Conservation (phyloP, 1,140 invertebrate genomes). For the Scaptomyza hsui region DNA sequence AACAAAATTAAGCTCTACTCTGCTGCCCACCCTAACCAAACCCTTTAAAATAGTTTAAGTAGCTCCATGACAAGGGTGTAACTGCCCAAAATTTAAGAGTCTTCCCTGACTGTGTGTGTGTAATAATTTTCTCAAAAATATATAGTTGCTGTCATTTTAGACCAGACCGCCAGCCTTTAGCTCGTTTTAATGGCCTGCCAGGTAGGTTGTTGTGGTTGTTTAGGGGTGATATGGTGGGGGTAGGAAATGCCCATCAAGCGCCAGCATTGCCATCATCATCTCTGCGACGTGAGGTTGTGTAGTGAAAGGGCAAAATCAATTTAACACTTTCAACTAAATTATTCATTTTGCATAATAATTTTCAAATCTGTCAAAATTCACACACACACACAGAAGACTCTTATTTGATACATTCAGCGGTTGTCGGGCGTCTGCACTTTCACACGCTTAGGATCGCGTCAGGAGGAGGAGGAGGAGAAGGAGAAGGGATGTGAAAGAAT, state of each 20-base stretch:
- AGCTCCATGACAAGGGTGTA: conserved; percentile 7
- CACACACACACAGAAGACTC: conserved; percentile 42
- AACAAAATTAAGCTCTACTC: conserved; percentile 1
- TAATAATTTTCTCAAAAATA: conserved; percentile 20
- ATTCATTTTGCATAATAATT: conserved; percentile 83
- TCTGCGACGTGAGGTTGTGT: conserved; percentile 46
- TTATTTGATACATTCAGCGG: conserved; percentile 57
- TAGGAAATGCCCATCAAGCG: conserved; percentile 42
- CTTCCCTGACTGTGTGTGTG: conserved; percentile 4
- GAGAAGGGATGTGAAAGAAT: neutral
- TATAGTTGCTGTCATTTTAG: conserved; percentile 27
- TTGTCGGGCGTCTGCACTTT: conserved; percentile 75
- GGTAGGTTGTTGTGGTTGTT: conserved; percentile 5
- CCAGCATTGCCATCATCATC: conserved; percentile 64
- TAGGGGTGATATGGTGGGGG: neutral
- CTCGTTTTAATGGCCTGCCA: conserved; percentile 46
- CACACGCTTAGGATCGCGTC: conserved; percentile 64
- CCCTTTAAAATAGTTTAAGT: neutral
- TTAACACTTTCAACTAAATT: conserved; percentile 82
- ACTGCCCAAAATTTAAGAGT: neutral
- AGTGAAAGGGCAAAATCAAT: conserved; percentile 80
- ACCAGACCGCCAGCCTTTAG: conserved; percentile 14
- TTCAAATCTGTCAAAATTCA: conserved; percentile 80
- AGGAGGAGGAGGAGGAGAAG: neutral
- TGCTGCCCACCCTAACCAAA: no score